These are phyloP conservation scores for Cerastis rubricosa DNA, from an alignment of 2,888 invertebrate genomes.

Conservation along the genomic window DNA sequence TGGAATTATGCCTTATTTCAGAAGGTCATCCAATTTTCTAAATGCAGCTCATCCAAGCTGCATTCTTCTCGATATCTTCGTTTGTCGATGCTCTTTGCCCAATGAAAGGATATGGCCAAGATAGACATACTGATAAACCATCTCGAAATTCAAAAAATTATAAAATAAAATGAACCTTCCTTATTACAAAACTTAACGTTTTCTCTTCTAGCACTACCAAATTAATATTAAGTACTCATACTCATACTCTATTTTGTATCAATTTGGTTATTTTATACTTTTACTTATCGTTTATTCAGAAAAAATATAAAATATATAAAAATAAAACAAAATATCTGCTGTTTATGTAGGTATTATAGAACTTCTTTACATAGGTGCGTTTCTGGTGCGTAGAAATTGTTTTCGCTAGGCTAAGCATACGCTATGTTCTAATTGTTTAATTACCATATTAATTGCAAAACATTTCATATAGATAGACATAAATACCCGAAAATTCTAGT, in stretches of 20 bases:
- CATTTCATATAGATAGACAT: background rate
- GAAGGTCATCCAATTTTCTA: background rate
- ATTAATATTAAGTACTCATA: too few relatives aligned
- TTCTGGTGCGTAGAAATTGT: slow-evolving; percentile 38
- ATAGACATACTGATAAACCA: background rate
- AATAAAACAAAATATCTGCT: background rate
- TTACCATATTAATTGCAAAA: slow-evolving; percentile 29
- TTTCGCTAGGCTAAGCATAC: slow-evolving; percentile 45
- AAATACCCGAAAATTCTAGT: background rate
- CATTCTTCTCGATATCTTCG: background rate
- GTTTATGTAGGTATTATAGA: background rate
- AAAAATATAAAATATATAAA: too few relatives aligned
- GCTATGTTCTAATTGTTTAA: slow-evolving; percentile 44
- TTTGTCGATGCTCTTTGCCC: background rate
- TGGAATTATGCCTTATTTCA: background rate
- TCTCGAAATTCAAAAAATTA: too few relatives aligned
- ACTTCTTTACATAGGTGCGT: background rate
- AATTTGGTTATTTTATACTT: too few relatives aligned
- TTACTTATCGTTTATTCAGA: too few relatives aligned
- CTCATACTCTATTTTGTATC: too few relatives aligned
- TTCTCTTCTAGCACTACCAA: background rate
- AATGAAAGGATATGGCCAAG: background rate
- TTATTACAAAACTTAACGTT: background rate
- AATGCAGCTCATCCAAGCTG: background rate
- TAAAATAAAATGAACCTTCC: background rate